Conservation (phyloP, 2,797 vertebrate genomes). For the Cryptoblepharus egeriae region DNA sequence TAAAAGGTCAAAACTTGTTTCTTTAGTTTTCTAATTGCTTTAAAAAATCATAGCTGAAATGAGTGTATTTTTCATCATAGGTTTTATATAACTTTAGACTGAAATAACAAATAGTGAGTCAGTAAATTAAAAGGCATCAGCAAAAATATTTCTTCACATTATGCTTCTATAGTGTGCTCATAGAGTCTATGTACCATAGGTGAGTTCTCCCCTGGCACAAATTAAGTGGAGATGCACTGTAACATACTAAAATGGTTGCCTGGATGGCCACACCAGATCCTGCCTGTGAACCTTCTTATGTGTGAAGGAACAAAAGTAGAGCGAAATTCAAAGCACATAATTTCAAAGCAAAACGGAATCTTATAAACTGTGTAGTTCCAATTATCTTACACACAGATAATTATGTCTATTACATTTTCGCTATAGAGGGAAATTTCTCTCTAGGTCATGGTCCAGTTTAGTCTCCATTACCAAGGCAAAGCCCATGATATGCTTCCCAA, state of each 20-base stretch:
- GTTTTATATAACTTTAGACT: background rate
- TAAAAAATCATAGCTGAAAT: background rate
- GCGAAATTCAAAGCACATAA: background rate
- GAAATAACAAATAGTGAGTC: background rate
- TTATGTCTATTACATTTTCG: background rate
- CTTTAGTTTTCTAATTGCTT: conserved; percentile 3
- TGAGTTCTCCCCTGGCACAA: background rate
- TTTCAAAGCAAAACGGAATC: background rate
- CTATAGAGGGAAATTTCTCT: background rate
- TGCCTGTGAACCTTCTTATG: too few relatives aligned
- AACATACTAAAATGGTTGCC: background rate
- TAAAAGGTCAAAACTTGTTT: conserved; percentile 20
- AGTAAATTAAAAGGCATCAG: background rate
- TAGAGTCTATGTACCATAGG: background rate
- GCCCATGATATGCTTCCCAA: background rate
- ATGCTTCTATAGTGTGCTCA: background rate
- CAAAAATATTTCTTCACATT: background rate
- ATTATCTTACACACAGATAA: background rate
- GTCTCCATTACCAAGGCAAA: too few relatives aligned
- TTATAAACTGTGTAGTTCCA: background rate
- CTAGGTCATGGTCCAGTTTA: background rate
- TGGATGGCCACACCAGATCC: background rate
- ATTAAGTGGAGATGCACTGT: background rate
- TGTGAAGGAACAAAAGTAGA: background rate
- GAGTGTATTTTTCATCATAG: background rate